phyloP scores from a whole-genome alignment of 2,797 vertebrate species.

The Enteromius afrohamiltoni region DNA sequence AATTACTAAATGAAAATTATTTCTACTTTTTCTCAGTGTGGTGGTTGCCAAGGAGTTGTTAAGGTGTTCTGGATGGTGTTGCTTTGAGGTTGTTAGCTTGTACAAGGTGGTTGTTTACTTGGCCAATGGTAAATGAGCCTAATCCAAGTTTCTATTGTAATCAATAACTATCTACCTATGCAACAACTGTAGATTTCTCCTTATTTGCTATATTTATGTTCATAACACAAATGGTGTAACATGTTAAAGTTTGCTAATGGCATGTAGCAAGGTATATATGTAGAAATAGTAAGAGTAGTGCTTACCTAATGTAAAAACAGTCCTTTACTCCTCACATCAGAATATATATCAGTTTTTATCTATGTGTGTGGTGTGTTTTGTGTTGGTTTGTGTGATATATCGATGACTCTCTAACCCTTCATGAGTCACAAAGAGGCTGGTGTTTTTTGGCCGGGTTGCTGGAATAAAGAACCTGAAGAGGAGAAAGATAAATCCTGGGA shows the following conservation, averaged over 20 bases:
- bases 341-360: neutral
- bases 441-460: constrained; percentile 26
- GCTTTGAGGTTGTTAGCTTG: neutral
- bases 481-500: constrained; percentile 63
- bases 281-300: neutral
- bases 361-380: constrained; percentile 5
- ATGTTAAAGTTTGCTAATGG: neutral
- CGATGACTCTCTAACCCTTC: constrained; percentile 57
- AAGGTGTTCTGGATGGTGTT: neutral
- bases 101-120: neutral
- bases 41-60: neutral
- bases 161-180: neutral
- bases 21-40: neutral
- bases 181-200: neutral
- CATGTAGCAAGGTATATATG: neutral
- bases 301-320: neutral
- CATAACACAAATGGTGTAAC: too few relatives aligned
- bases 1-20: neutral
- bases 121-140: neutral
- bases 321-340: neutral
- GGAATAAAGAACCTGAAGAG: constrained; percentile 48
- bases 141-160: neutral
- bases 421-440: constrained; percentile 58
- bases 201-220: neutral
- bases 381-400: constrained; percentile 47